Percentiles rank a stretch among this genome's conserved stretches.
These are phyloP conservation scores for Xiphophorus couchianus DNA, from an alignment of 2,113 vertebrate species.

Conservation along the genomic window DNA sequence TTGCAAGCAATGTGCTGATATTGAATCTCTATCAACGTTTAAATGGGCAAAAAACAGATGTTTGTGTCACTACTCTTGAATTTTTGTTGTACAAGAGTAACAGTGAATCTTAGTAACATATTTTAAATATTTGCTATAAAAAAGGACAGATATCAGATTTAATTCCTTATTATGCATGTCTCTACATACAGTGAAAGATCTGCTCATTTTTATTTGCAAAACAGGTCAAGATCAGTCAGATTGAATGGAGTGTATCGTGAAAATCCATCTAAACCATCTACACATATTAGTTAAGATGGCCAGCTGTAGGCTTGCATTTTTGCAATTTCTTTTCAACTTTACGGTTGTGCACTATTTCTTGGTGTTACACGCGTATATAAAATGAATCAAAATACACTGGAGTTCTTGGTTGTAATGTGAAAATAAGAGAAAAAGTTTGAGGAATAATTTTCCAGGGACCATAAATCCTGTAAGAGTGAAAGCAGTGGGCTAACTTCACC, in stretches of 20 bases:
- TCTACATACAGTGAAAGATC: too few species aligned
- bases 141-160: neutral
- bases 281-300: too few species aligned
- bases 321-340: neutral
- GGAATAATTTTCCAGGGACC: neutral
- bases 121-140: too few species aligned
- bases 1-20: slow-evolving; percentile 7
- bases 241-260: too few species aligned
- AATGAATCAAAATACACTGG: too few species aligned
- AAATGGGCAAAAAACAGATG: neutral
- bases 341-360: neutral
- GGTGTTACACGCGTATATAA: neutral
- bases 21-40: slow-evolving; percentile 13
- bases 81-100: neutral
- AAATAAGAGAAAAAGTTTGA: too few species aligned
- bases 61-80: slow-evolving; percentile 1
- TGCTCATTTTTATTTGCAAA: too few species aligned
- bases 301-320: neutral
- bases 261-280: too few species aligned
- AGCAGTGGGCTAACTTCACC: slow-evolving; percentile 16
- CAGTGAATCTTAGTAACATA: neutral
- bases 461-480: slow-evolving; percentile 33
- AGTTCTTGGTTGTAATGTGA: neutral
- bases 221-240: too few species aligned
- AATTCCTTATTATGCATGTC: too few species aligned